Base-by-base conservation (phyloP, 1,140 invertebrate genomes). In the Acromyrmex echinatior region DNA sequence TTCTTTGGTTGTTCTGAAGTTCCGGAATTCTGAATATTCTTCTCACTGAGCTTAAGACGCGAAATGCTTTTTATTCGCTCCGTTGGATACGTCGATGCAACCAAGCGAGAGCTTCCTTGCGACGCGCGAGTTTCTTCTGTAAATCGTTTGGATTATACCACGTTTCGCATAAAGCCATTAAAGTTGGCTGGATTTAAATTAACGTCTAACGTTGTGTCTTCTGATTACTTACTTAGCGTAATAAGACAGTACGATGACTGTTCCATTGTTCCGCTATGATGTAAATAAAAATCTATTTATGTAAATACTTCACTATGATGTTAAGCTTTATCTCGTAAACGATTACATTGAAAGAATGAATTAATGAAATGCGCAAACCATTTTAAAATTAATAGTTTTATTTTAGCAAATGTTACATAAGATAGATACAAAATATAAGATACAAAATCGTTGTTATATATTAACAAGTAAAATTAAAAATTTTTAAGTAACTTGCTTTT, bases 21-120 rank as follows among this genome's bases (percentile, higher is more conserved):
- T 86, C 76, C 45, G 87, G 87, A 89, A 90, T 89, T 86, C 87
- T 89, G 79, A 82, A 89, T 76, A 85, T 85, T 76, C 63, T 74
- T 71, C 71, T 88, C 84, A 63, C 65, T 74, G 78, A 81, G 62
- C 56, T 86, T 84, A 84, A 74, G 76, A 70, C 78, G 25, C 77
- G 68, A 86, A 71, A 70, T 87, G 86, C 77, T 87, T 82, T 87
- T 88, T 87, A 80, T 65, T 80, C 66, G 35, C 65, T 70, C 62
- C 49, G 65, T 12, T 79, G 74, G 56, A 53, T 87, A 56, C 56
- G 39, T 56, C 39, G 68, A 79, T 63, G 74, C 66, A 87, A 68
- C 68, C 74, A 86, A 79, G 76, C 74, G 74, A 53, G 58, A 80
- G 18, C 60, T 5, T 56, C 66, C 7, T 16, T 31, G 56, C 45